Conservation (phyloP, 2,888 invertebrate genomes). For the Gortyna flavago region DNA sequence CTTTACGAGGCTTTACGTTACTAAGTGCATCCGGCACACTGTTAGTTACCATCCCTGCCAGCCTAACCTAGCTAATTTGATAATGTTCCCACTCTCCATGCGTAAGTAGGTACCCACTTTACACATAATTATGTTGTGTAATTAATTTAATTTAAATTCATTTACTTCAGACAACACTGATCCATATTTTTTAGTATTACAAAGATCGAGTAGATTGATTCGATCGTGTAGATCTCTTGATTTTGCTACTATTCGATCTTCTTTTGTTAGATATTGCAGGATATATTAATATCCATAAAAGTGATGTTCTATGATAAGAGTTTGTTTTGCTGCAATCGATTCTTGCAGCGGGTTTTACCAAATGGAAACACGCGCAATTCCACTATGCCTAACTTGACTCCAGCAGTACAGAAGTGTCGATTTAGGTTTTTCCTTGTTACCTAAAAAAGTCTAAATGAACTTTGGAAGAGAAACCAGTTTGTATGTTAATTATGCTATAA, state of each 20-base stretch:
- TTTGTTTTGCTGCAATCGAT: constrained; percentile 30
- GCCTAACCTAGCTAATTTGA: constrained; percentile 13
- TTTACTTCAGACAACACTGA: no score
- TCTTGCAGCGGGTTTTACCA: constrained; percentile 44
- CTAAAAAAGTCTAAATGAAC: constrained; percentile 18
- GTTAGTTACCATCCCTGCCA: not conserved
- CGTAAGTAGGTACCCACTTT: constrained; percentile 2
- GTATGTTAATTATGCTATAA: not conserved
- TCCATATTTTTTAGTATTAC: no score
- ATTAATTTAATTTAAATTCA: no score
- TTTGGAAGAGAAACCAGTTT: not conserved
- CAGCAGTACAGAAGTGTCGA: not conserved
- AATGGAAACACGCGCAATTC: constrained; percentile 12
- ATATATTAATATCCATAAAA: constrained; percentile 16
- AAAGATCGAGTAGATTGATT: no score
- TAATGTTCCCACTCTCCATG: constrained; percentile 20
- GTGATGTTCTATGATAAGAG: not conserved
- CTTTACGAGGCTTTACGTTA: not conserved
- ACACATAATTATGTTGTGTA: no score
- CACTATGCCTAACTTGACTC: constrained; percentile 3
- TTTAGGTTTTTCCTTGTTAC: constrained; percentile 36
- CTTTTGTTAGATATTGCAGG: not conserved
- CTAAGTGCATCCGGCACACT: constrained; percentile 14
- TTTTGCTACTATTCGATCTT: not conserved
- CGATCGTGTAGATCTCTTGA: not conserved